These are phyloP conservation scores for Tetragnatha versicolor DNA, from an alignment of 1,140 invertebrate species.

Conservation along the genomic window DNA sequence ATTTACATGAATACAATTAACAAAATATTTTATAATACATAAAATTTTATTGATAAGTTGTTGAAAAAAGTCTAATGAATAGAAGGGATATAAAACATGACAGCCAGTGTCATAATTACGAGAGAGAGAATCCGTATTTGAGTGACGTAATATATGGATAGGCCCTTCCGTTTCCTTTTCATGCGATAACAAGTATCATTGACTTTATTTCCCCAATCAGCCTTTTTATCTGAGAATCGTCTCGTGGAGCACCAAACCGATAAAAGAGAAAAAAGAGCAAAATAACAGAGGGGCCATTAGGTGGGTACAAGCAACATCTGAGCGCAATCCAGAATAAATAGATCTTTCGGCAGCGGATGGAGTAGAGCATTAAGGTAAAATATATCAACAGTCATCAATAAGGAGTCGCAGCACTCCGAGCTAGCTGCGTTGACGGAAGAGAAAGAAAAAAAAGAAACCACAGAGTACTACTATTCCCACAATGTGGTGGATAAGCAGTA, in stretches of 20 bases:
- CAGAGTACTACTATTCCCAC: no score
- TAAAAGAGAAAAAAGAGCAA: conserved; percentile 33
- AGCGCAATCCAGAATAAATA: conserved; percentile 53
- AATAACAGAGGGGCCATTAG: conserved; percentile 49
- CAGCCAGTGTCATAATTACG: no score
- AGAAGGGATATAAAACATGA: no score
- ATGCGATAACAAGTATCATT: conserved; percentile 19
- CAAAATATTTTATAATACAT: no score
- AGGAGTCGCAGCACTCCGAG: no score
- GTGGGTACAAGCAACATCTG: conserved; percentile 45
- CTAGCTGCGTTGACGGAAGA: no score
- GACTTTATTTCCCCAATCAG: conserved; percentile 22
- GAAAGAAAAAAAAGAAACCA: no score
- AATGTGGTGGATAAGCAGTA: no score
- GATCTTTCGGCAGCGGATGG: conserved; percentile 45
- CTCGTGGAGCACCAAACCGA: conserved; percentile 10
- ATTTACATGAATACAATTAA: no score
- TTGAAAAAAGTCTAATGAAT: no score
- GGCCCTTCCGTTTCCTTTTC: neutral
- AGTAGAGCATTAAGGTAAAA: conserved; percentile 52
- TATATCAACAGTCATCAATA: conserved; percentile 52
- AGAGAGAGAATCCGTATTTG: no score
- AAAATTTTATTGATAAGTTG: no score
- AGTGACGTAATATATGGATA: neutral
- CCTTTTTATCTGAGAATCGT: conserved; percentile 7